Base-by-base conservation (phyloP, 2,113 vertebrate genomes). In the Gobius niger region DNA sequence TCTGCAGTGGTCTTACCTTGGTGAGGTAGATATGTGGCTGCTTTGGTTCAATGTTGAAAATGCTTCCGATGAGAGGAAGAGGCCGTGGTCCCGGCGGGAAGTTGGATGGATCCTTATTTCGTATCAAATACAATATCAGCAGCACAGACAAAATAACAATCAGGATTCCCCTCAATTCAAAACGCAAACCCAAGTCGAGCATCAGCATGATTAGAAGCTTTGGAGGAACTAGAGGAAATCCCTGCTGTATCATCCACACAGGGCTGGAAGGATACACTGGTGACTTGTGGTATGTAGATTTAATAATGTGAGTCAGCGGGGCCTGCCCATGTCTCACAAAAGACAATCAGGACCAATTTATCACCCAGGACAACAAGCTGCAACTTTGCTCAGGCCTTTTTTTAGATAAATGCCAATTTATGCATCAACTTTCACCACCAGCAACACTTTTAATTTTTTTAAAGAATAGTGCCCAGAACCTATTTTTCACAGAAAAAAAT, bases 41-140 rank as follows among this genome's bases (percentile, higher is more conserved):
- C 65, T 87, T 88, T 7, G 76, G 42, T 73, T 91, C 89, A 11
- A 91, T 81, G 67, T 67, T 60, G 15, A 93, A 76, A 0, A 94
- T 0, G n/a, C 92, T 93, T 24, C 94, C 94, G 0, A 96, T 0
- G 5, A 95, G 24, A 5, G 95, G 94, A 1, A 95, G 44, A 8
- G 75, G 0, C 4, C 82, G 61, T 0, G 95, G 95, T 1, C 91
- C 88, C 0, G 94, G 94, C 0, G 95, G 95, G 41, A 86, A 96
- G 62, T 91, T 68, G 5, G 85, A 88, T 0, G 91, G 92, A 10
- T 79, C 90, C 67, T 86, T 90, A 59, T 63, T 76, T 65, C 70
- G 91, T 19, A 91, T 12, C 67, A 86, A 90, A 80, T 84, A 84
- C 0, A 81, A 56, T 0, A 93, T 1, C 0, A 95, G 49, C 13